Conservation (phyloP, 2,113 vertebrate genomes). For the Bungarus multicinctus region DNA sequence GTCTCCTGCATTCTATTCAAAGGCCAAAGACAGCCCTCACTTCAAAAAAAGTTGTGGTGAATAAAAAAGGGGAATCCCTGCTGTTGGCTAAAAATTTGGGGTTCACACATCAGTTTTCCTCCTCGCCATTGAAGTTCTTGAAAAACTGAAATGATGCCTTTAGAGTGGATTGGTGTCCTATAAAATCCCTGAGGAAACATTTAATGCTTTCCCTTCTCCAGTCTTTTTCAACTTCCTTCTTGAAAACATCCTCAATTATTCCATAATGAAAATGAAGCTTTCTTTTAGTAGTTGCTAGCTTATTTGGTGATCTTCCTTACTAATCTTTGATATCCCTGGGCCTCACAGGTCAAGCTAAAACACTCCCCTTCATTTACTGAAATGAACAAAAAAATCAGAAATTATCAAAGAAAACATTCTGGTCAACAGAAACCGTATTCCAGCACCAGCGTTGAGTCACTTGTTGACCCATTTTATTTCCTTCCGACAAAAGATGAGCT, state of each 20-base stretch:
- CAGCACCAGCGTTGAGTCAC: not conserved
- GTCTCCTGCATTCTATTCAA: not conserved
- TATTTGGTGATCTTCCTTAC: not conserved
- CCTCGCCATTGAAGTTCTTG: not conserved
- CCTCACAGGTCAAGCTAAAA: not conserved
- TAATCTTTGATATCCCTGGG: not conserved
- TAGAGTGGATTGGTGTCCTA: not conserved
- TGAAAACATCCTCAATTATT: not conserved
- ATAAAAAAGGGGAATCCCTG: not conserved
- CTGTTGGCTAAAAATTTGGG: not conserved
- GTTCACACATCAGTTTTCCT: not conserved
- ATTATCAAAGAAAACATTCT: not conserved
- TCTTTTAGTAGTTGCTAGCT: not conserved
- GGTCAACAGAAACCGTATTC: not conserved
- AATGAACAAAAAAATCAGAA: not conserved
- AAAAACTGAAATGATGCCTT: not conserved
- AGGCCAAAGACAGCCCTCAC: not conserved
- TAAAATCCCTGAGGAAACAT: not conserved
- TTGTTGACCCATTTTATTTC: constrained; percentile 28
- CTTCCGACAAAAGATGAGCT: not conserved
- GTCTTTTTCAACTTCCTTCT: no score
- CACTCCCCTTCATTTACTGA: not conserved
- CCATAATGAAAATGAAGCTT: not conserved
- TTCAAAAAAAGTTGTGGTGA: not conserved
- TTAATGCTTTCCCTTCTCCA: not conserved